Base-by-base conservation (phyloP, 23 tunicate species). In the Styela plicata region DNA sequence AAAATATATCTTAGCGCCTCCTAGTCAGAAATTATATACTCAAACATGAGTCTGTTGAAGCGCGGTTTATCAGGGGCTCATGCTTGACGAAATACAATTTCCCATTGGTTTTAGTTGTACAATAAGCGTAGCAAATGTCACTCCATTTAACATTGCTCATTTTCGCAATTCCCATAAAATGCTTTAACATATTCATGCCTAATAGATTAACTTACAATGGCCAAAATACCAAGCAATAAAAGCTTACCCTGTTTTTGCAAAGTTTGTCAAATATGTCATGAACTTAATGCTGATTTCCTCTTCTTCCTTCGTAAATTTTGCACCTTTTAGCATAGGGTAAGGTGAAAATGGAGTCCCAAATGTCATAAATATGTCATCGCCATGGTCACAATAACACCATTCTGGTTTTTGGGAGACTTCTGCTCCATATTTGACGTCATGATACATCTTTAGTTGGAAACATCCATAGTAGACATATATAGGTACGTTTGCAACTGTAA, bases 191-290 rank as follows among this genome's bases (percentile, higher is more conserved):
- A n/a, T n/a, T n/a, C n/a, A n/a, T n/a, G n/a, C n/a, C n/a, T n/a
- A n/a, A n/a, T n/a, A n/a, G n/a, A n/a, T n/a, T n/a, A n/a, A n/a
- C n/a, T n/a, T n/a, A n/a, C n/a, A n/a, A n/a, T n/a, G n/a, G n/a
- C n/a, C n/a, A n/a, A n/a, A n/a, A n/a, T n/a, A n/a, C n/a, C n/a
- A n/a, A n/a, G n/a, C n/a, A n/a, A n/a, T n/a, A n/a, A n/a, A n/a
- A n/a, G n/a, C 77, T 22, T 62, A 82, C 85, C 85, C 85, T 19
- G 74, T 34, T 70, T 69, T 82, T 1, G 85, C 85, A 44, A 82
- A 82, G 34, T 82, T 82, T 1, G 85, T 69, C 44, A 82, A 70
- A 64, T 82, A 82, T 65, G 79, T 82, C 85, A 82, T 82, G 31
- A 82, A 64, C 29, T 82, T 32, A 18, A n/a, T 36, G 66, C 85